Evolutionary conservation across 2,797 vertebrate species (phyloP), one percentile per base, ranked within the genome.

Genomic region (Aldrovandia affinis): DNA sequence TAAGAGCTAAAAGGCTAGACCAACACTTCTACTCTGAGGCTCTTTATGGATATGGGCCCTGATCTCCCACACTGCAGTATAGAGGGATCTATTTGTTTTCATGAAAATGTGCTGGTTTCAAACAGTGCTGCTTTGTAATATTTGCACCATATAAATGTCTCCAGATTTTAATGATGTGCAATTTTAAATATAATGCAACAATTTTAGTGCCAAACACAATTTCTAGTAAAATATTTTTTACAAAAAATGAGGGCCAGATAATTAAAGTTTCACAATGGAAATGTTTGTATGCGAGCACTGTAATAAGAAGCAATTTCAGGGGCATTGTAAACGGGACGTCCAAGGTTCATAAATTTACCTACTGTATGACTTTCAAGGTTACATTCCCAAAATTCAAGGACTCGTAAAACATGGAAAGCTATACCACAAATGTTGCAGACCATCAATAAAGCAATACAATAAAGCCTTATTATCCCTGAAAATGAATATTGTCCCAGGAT

Each of bases 71-170:
- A 42, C 36, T 42, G 36, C 8, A 75, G 28, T 42, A 42, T 5
- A 44, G 42, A 0, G 36, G 36, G 20, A 15, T 42, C 36, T 22
- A 14, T 20, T 44, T 44, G 70, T 44, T 22, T 75, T 75, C 20
- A 44, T 44, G 14, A 36, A 75, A 22, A 22, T 12, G 42, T 42
- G 8, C 22, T 36, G 36, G 42, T 73, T 30, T 36, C 25, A 83
- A 80, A 42, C 42, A 59, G 73, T 57, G 25, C 33, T 68, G 44
- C 52, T 85, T 63, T 52, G 83, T 83, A 75, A 5, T 78, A 22
- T 78, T 80, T 83, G 33, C 30, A 80, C 50, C 36, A 78, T 80
- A 83, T 78, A 86, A 87, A 86, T 61, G 18, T 44, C 75, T 61
- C 78, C 15, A 50, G 20, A 52, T 78, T 39, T 39, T 70, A 70